A percentile compares a stretch with the other conserved stretches of the same genome.
Evolutionary conservation across 2,888 invertebrate genomes (phyloP).

Genomic region (Drosophila dives): DNA sequence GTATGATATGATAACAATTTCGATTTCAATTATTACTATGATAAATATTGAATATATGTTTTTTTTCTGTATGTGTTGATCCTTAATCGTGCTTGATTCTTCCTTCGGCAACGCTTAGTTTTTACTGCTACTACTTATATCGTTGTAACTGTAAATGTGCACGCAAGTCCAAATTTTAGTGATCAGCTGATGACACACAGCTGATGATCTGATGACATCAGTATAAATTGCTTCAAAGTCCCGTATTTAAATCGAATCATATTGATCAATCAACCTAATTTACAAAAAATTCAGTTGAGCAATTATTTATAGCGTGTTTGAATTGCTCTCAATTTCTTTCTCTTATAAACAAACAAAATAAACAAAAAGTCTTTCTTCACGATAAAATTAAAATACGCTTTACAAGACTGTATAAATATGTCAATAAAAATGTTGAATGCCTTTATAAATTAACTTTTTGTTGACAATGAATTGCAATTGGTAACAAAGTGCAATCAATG

Average conservation of each 20-base stretch:
- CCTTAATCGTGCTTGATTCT: conserved; percentile 26
- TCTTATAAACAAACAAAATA: not conserved
- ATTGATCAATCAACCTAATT: conserved; percentile 1
- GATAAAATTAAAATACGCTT: not conserved
- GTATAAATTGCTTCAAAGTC: not conserved
- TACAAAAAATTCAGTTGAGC: not conserved
- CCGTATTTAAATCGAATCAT: not conserved
- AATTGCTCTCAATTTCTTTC: not conserved
- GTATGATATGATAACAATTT: conserved; percentile 11
- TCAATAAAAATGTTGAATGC: not conserved
- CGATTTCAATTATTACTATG: conserved; percentile 1
- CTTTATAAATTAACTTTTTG: not conserved
- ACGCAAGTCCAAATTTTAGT: not conserved
- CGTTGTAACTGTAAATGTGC: not conserved
- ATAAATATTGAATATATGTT: not conserved
- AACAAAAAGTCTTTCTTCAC: not conserved
- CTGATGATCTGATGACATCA: not conserved
- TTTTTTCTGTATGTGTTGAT: conserved; percentile 23
- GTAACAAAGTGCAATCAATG: not conserved
- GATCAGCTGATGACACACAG: too few relatives aligned
- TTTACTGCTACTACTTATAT: not conserved
- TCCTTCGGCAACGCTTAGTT: not conserved
- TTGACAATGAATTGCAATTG: not conserved
- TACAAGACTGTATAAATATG: not conserved
- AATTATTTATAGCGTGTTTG: not conserved